phyloP scores from a whole-genome alignment of 2,113 vertebrate genomes.

The Lontra canadensis region DNA sequence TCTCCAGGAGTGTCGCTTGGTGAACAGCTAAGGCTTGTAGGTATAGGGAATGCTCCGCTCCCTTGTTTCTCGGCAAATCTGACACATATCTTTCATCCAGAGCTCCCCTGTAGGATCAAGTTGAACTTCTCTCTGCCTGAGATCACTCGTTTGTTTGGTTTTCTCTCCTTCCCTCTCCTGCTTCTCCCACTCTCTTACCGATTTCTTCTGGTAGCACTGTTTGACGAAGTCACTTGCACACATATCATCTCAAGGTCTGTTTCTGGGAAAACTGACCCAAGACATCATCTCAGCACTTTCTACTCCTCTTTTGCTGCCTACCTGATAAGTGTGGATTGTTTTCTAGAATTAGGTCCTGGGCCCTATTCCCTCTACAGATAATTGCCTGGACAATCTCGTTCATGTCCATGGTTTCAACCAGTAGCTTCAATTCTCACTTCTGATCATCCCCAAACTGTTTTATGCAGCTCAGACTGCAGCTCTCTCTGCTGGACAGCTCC shows the following conservation, averaged over 20 bases:
- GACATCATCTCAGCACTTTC: not conserved
- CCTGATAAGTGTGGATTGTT: not conserved
- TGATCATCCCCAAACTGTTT: not conserved
- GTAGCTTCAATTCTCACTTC: not conserved
- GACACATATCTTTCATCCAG: not conserved
- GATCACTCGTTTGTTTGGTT: not conserved
- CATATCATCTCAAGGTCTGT: not conserved
- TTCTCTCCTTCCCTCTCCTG: not conserved
- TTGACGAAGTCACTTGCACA: not conserved
- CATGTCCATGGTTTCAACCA: not conserved
- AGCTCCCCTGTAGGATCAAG: not conserved
- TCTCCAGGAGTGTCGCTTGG: not conserved
- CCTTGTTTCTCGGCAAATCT: not conserved
- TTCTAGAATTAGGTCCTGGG: not conserved
- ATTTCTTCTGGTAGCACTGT: not conserved
- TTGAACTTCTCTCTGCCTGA: not conserved
- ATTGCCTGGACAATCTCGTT: not conserved
- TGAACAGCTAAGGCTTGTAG: not conserved
- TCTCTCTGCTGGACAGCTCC: conserved; percentile 9
- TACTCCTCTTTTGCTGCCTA: not conserved
- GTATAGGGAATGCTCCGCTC: not conserved
- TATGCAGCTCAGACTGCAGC: not conserved
- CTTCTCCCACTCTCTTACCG: not conserved
- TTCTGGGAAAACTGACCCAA: conserved; percentile 7
- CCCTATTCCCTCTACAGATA: not conserved